A percentile compares a stretch with the other conserved stretches of the same genome.
Conservation (phyloP, 30 jellyfish, hydroid and myxozoan species). For the Phacellophora camtschatica region DNA sequence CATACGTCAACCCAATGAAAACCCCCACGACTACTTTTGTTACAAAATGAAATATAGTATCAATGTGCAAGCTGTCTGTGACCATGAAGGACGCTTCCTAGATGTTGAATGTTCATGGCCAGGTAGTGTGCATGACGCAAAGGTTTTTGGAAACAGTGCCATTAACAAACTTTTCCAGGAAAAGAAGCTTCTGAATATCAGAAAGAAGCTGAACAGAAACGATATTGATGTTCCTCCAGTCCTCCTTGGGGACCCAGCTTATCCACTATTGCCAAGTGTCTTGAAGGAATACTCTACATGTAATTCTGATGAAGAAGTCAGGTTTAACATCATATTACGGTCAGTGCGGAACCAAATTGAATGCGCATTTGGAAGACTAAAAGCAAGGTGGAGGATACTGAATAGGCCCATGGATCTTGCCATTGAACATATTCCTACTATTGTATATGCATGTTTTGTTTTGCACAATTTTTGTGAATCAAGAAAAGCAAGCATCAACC, state of each 20-base stretch:
- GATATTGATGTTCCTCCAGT: conserved; percentile 53
- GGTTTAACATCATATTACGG: conserved; percentile 41
- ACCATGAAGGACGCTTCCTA: conserved; percentile 39
- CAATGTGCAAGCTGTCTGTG: conserved; percentile 74
- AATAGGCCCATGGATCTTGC: conserved; percentile 32
- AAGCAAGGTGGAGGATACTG: conserved; percentile 54
- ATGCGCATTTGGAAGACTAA: conserved; percentile 69
- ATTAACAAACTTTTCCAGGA: conserved; percentile 18
- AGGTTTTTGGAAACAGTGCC: conserved; percentile 30
- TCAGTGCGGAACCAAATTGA: conserved; percentile 54
- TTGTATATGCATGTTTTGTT: too few species aligned
- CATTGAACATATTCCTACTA: conserved; percentile 11
- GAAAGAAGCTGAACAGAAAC: conserved; percentile 38
- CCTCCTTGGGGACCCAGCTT: conserved; percentile 74
- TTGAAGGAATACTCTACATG: conserved; percentile 10
- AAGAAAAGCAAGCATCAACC: background rate
- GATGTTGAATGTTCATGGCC: conserved; percentile 71
- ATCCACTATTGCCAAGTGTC: conserved; percentile 63
- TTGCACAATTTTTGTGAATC: conserved; percentile 66
- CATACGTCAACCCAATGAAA: conserved; percentile 68
- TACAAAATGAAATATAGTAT: conserved; percentile 63
- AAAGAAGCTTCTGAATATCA: conserved; percentile 8
- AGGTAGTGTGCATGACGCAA: conserved; percentile 79
- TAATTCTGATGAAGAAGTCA: conserved; percentile 33
- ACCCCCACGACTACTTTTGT: conserved; percentile 73